Base-by-base conservation (phyloP, 2,113 vertebrate genomes). In the Rhinoderma darwinii region DNA sequence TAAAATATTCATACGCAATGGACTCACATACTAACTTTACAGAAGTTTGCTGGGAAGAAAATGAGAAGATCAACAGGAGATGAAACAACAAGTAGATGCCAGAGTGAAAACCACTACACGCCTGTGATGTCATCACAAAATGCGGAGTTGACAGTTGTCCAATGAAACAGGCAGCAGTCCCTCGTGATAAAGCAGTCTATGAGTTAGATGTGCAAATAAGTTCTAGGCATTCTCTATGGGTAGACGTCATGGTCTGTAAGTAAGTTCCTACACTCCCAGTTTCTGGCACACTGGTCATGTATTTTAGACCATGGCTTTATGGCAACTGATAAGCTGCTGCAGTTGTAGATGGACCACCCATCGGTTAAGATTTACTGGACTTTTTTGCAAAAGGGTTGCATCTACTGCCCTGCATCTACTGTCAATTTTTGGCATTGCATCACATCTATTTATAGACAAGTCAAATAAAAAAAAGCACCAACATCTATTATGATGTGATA, bases 1-100 rank as follows among this genome's bases (percentile, higher is more conserved):
- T 78, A 54, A 78, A 78, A 78, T 54, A 78, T 78, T 78, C 50
- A 78, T 78, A 35, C 47, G 35, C 47, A 35, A 51, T 35, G 47
- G 75, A 41, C 44, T 78, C 75, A 51, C 44, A 78, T 11, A 51
- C 30, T 51, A 15, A 44, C 10, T 50, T 74, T 74, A 74, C 10
- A 44, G 72, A 43, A 63, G 5, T 25, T n/a, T 15, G 43, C 73
- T 77, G 44, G 14, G 15, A 77, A 77, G 15, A 77, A 77, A 77
- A 44, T 77, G 18, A 50, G 44, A 51, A 50, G 7, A 50, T 30
- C 47, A 51, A 5, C n/a, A 77, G 14, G 73, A 32, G 74, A 2
- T 30, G 27, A 32, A 30, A 77, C 74, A 50, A n/a, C 27, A 66
- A 30, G 43, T 47, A 25, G 43, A 51, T 20, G 3, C 25, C 4